Conservation (phyloP, 2,113 vertebrate genomes). For the Cebidichthys violaceus region DNA sequence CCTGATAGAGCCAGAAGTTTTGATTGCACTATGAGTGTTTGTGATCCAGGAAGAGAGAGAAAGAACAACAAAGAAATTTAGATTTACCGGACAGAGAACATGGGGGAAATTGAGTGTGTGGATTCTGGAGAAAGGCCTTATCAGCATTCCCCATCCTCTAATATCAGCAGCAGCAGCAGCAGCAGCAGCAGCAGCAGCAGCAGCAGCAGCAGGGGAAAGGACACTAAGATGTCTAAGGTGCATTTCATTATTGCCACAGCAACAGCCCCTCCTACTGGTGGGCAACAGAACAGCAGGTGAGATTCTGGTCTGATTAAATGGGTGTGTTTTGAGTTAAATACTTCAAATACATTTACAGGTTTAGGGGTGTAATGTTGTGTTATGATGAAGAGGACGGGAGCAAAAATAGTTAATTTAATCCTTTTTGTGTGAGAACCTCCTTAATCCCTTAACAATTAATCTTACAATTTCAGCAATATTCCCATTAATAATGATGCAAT, state of each 20-base stretch:
- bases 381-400: not conserved
- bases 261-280: constrained; percentile 68
- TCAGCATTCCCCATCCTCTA: constrained; percentile 25
- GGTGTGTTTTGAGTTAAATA: no score
- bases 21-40: constrained; percentile 32
- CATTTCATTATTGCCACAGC: constrained; percentile 52
- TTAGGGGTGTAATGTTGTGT: not conserved
- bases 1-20: constrained; percentile 18
- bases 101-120: constrained; percentile 33
- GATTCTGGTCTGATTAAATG: not conserved
- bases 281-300: constrained; percentile 50
- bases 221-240: not conserved
- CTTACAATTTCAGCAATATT: not conserved
- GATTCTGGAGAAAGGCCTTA: constrained; percentile 2
- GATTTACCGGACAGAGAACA: constrained; percentile 43
- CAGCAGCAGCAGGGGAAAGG: constrained; percentile 4
- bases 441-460: not conserved
- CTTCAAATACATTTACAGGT: not conserved
- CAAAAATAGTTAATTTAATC: not conserved
- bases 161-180: not conserved
- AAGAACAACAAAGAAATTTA: constrained; percentile 39
- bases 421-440: not conserved
- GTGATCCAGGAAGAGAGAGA: constrained; percentile 33
- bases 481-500: not conserved
- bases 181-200: no score